A percentile compares a stretch with the other conserved stretches of the same genome.
These are phyloP conservation scores for Ypsolopha scabrella DNA, from an alignment of 2,888 invertebrate genomes.

Conservation along the genomic window DNA sequence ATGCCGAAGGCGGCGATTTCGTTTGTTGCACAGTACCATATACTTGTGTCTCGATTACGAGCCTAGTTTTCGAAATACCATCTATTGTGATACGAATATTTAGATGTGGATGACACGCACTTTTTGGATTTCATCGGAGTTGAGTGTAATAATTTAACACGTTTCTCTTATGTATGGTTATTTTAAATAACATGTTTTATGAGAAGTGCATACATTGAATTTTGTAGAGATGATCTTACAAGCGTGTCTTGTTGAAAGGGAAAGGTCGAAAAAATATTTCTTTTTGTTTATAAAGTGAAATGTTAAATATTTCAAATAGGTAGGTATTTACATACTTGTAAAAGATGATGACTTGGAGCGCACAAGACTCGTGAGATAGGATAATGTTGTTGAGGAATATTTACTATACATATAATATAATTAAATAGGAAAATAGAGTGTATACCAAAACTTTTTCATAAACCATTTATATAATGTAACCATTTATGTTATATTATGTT, in stretches of 20 bases:
- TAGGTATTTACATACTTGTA: conserved; percentile 38
- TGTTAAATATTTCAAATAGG: conserved; percentile 12
- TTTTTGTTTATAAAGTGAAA: background rate
- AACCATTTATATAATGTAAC: background rate
- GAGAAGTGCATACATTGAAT: background rate
- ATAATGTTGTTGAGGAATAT: background rate
- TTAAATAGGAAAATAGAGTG: too few relatives aligned
- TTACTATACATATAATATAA: background rate
- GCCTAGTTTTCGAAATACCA: too few relatives aligned
- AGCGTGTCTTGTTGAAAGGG: background rate
- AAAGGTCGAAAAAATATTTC: background rate
- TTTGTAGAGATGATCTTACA: background rate
- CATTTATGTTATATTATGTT: background rate
- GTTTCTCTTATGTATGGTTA: background rate
- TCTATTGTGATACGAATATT: too few relatives aligned
- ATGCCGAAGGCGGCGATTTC: too few relatives aligned
- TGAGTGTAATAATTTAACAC: background rate
- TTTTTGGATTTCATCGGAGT: too few relatives aligned
- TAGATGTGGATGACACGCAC: too few relatives aligned
- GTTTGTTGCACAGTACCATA: too few relatives aligned
- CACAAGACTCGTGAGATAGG: conserved; percentile 63
- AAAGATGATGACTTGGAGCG: conserved; percentile 54
- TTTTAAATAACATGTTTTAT: background rate
- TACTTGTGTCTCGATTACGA: too few relatives aligned
- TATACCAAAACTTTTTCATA: background rate